Evolutionary conservation across 1,140 invertebrate species (phyloP), one percentile per base, ranked within the genome.

Genomic region (Drosophila sp.): DNA sequence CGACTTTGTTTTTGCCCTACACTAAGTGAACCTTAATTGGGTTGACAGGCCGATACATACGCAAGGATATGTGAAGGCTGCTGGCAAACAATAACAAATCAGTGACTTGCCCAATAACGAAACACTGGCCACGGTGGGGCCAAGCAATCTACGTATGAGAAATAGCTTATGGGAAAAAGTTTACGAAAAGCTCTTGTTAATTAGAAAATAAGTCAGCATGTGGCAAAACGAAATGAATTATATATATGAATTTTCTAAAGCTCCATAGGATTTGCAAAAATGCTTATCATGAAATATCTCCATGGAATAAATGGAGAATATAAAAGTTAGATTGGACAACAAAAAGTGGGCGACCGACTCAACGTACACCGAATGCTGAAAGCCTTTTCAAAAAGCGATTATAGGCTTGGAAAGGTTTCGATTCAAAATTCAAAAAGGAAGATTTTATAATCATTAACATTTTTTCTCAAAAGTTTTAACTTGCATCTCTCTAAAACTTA

Each of bases 11-110:
- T 27, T 38, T 66, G 23, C 44, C 58, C 54, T 40, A 58, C 62
- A 75, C 73, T 80, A 80, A 85, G 79, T 81, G 67, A 38, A 44
- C 63, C 72, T 64, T 86, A 87, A 79, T 87, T 87, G 83, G 76
- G 67, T 76, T 72, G 64, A 32, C 79, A 66, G 74, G 60, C 32
- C 58, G 10, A 17, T 7, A 35, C 17, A 57, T 63, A 35, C 23
- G 32, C 17, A 17, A 17, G 56, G 44, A n/a, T 23, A 33, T 30
- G 29, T 54, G 32, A 23, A 63, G 27, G 33, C 30, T 11, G 17
- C 38, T 23, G 25, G 10, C 3, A 56, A 60, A 63, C 35, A 73
- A 66, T 50, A 73, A 60, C 54, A 67, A 69, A 67, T 68, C 65
- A 79, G 66, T 58, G 61, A 30, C 29, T 63, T 25, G 83, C 66